Percentiles rank a stretch among this genome's conserved stretches.
These are phyloP conservation scores for Drosophila prolongata DNA, from an alignment of 2,888 invertebrate species.

Conservation along the genomic window DNA sequence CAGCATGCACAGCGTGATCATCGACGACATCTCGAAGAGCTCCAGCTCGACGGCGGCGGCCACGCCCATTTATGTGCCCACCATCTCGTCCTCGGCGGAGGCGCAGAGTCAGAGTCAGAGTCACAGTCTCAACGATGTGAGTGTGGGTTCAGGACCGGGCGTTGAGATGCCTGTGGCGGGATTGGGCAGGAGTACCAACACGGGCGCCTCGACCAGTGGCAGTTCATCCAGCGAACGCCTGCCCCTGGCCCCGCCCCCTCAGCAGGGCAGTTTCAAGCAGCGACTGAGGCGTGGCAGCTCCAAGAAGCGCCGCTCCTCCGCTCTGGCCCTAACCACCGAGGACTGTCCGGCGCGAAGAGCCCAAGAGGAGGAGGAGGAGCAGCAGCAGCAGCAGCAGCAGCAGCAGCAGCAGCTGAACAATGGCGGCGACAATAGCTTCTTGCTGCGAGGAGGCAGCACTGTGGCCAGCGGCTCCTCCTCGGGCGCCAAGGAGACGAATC, in stretches of 20 bases:
- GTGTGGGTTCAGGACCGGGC: constrained; percentile 3
- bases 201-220: constrained; percentile 64
- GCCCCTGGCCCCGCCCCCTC: constrained; percentile 47
- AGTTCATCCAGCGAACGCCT: constrained; percentile 63
- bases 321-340: constrained; percentile 16
- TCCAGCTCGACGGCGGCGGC: constrained; percentile 67
- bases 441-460: constrained; percentile 49
- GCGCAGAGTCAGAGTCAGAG: constrained; percentile 27
- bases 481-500: constrained; percentile 87
- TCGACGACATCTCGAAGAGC: constrained; percentile 82
- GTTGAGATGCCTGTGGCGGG: background rate
- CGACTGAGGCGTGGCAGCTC: constrained; percentile 90
- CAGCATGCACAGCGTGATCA: constrained; percentile 79
- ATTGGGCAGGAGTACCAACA: constrained; percentile 4
- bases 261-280: constrained; percentile 86
- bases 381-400: constrained; percentile 86
- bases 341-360: constrained; percentile 82
- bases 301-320: constrained; percentile 85
- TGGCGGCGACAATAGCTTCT: constrained; percentile 89
- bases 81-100: constrained; percentile 72
- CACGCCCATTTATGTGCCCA: constrained; percentile 79
- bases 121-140: constrained; percentile 53
- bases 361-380: constrained; percentile 86
- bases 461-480: constrained; percentile 33
- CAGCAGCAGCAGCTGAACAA: constrained; percentile 88